Base-by-base conservation (phyloP, 2,888 invertebrate species). In the Andrena minutula region DNA sequence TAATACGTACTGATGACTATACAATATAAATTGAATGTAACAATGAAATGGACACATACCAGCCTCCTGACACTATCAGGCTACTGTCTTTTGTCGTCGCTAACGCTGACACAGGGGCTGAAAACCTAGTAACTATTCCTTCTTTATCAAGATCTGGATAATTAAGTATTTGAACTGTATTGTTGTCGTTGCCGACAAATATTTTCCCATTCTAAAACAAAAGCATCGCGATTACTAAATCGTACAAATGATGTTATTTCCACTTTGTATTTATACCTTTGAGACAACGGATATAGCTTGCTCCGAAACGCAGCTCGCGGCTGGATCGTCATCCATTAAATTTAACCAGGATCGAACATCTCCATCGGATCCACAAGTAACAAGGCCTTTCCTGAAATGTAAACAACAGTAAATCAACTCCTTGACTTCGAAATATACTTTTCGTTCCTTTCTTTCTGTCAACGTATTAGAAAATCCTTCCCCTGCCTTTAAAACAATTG, bases 321-420 rank as follows among this genome's bases (percentile, higher is more conserved):
- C 95, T 0, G 98, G 98, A 94, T 98, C 98, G 93, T 98, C 98
- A 92, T 98, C 98, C 92, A 98, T 97, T 84, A 98, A 96, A 86
- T 96, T 96, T 51, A 96, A 94, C 98, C 98, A 99, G 82, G 98
- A 96, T 89, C 99, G 95, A 28, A 99, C 96, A 94, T 99, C 99
- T 30, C 99, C 98, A 94, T 99, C 99, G 49, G 96, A 96, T 30
- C 99, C 99, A 94, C 98, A 97, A 2, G 99, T 99, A 82, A 99
- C 95, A 56, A 99, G 95, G 82, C 95, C 95, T 83, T 96, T 96
- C 85, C 90, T 95, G 90, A 74, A 83, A 69, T 6, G 68, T 51
- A 68, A 56, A 51, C n/a, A 69, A 53, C 63, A 16, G 3, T 70
- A 66, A 91, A 89, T 32, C 66, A 69, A 53, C 66, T 49, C n/a